Base-by-base conservation (phyloP, 1,140 invertebrate genomes). In the Rhopalosiphum maidis region DNA sequence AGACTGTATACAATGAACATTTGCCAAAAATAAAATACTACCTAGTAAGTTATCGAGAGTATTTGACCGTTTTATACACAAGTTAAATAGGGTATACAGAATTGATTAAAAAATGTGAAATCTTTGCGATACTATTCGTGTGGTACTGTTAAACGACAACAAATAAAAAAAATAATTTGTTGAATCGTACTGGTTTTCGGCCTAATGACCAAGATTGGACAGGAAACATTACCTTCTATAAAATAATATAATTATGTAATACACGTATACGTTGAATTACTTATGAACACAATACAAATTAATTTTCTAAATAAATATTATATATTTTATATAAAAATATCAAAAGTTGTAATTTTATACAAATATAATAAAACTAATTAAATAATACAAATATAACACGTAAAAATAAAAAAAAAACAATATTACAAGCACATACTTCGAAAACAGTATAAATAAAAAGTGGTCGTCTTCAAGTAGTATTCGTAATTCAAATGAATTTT, bases 321-420 rank as follows among this genome's bases (percentile, higher is more conserved):
- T 83, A 83, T 83, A 83, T 83, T 83, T 83, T 83, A 22, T 83
- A 83, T 83, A 83, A 83, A 83, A 83, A 37, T 83, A 83, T 37
- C 37, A 83, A 83, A 83, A 83, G 9, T 83, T 21, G 3, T 41
- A 37, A 37, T 9, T 83, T 37, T 37, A 41, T 83, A 83, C 37
- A 37, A 85, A 85, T 85, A 85, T 8, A 85, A 41, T 85, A 85
- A 85, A 85, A 85, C 30, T 83, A 83, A 9, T 41, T 3, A 83
- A 82, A 83, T 83, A 83, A 41, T 23, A 83, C 11, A n/a, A n/a
- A 83, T 37, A 85, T 43, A 43, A 85, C 23, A 85, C 83, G 83
- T 85, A 85, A 11, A 85, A 85, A 85, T 85, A 85, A 41, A 85
- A 68, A 68, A 68, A n/a, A 83, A 85, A 85, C 9, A 41, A 41